Evolutionary conservation across 2,888 invertebrate species (phyloP).

Genomic region (Dysmachus trigonus): DNA sequence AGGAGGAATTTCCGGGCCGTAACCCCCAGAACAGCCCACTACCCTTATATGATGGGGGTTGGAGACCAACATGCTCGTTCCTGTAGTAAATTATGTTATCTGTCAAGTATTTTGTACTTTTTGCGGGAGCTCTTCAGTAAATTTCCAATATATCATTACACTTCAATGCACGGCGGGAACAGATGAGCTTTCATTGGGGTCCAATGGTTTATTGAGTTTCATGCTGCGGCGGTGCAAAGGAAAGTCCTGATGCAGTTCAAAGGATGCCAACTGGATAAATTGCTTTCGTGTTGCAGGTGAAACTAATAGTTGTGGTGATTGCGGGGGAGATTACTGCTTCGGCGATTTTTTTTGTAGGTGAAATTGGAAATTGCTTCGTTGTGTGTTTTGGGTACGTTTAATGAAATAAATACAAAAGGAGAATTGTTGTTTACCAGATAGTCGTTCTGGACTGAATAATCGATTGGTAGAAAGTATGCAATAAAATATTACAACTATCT

Average conservation of each 20-base stretch:
- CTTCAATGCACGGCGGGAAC: constrained; percentile 34
- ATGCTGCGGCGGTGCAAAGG: not conserved
- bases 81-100: constrained; percentile 40
- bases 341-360: not conserved
- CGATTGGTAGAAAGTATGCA: not conserved
- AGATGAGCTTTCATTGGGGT: constrained; percentile 38
- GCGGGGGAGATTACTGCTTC: not conserved
- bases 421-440: not conserved
- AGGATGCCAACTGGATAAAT: constrained; percentile 25
- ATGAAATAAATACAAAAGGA: not conserved
- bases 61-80: not conserved
- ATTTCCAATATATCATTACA: constrained; percentile 43
- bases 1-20: constrained; percentile 10
- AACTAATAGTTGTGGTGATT: constrained; percentile 41
- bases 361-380: not conserved
- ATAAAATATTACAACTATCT: not conserved
- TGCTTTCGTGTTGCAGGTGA: constrained; percentile 28
- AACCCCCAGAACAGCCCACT: not conserved
- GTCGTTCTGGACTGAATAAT: not conserved
- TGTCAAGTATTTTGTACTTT: constrained; percentile 40
- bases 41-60: not conserved
- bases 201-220: constrained; percentile 33
- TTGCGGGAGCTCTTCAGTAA: constrained; percentile 26
- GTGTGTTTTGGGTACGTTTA: not conserved
- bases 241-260: constrained; percentile 35